Evolutionary conservation across 2,797 vertebrate species (phyloP), one percentile per base, ranked within the genome.

Genomic region (Catostomus latipinnis): DNA sequence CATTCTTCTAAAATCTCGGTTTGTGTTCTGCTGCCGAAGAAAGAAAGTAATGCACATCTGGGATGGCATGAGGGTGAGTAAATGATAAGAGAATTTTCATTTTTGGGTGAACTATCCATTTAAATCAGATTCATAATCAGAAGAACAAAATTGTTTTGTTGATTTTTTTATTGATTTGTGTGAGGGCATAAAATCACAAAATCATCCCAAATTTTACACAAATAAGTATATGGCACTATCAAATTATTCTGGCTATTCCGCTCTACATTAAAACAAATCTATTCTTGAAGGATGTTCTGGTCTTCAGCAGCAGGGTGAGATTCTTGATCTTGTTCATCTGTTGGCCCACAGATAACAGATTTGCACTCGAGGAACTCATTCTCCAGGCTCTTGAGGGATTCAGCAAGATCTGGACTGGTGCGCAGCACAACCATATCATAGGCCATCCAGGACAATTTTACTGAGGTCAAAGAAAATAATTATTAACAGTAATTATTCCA

Each of bases 361-460:
- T 89, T 94, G 91, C 96, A 97, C 34, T 76, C 88, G 6, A 89
- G 80, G 75, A 90, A 93, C 11, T 90, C 92, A 0, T 93, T 91
- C 58, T 95, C 87, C 84, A 98, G 88, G 9, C 70, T 87, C 80
- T 57, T 88, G 88, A 95, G 78, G 48, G 91, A 89, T 5, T 82
- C 88, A 1, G 56, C 81, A 75, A 95, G 82, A 1, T 92, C 89
- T 10, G 96, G 95, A 85, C 91, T 90, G 80, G 94, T 95, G 49
- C 94, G 90, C 57, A 95, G 83, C 0, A 93, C 89, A 65, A 94
- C 92, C 90, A 94, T 92, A 86, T 97, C 94, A 1, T 97, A 97
- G 1, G 92, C 87, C 95, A 97, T 94, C 93, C 93, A 96, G 0
- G 93, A 92, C 67, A 95, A 81, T 73, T 92, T 93, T 79, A 96